Evolutionary conservation across 2,113 vertebrate genomes (phyloP), one percentile per base, ranked within the genome.

Genomic region (Apaloderma vittatum): DNA sequence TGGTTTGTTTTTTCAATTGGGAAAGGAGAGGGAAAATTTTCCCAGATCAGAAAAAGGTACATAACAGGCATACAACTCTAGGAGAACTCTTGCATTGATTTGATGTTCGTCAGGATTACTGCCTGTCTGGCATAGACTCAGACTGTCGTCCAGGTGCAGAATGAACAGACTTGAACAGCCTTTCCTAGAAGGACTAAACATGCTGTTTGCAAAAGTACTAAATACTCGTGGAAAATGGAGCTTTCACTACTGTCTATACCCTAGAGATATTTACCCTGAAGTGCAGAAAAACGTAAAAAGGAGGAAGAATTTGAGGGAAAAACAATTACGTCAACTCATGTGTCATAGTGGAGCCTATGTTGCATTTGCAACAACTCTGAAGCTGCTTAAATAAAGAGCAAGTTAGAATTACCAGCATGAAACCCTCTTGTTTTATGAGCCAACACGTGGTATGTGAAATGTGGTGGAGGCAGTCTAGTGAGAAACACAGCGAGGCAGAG

Each of bases 111-210:
- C 59, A 27, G 66, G 43, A 36, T 61, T 79, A n/a, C 61, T 57
- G 51, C 5, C 36, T 79, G 62, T 23, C 78, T 88, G 58, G 67
- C 61, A 68, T 0, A 36, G 65, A 30, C 55, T 73, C 48, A 54
- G 59, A 12, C 17, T 77, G 40, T 9, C 77, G 21, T 48, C 43
- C 2, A 18, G 7, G 17, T 32, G 30, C 16, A 52, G 1, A 63
- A 37, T 0, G 4, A 96, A 73, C 48, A 78, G 45, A 61, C 37
- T 93, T 94, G 81, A 96, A 73, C 48, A 78, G 45, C 61, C 45
- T 93, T 94, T 84, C 82, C 45, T 72, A 95, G 89, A 93, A 95
- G 84, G 66, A 78, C 9, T 36, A 30, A 80, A 45, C 8, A 46
- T 19, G 26, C 20, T 81, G 48, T 72, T 66, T 67, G 45, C 12